A percentile compares a stretch with the other conserved stretches of the same genome.
Conservation (phyloP, 2,888 invertebrate species). For the Phragmatobia fuliginosa region DNA sequence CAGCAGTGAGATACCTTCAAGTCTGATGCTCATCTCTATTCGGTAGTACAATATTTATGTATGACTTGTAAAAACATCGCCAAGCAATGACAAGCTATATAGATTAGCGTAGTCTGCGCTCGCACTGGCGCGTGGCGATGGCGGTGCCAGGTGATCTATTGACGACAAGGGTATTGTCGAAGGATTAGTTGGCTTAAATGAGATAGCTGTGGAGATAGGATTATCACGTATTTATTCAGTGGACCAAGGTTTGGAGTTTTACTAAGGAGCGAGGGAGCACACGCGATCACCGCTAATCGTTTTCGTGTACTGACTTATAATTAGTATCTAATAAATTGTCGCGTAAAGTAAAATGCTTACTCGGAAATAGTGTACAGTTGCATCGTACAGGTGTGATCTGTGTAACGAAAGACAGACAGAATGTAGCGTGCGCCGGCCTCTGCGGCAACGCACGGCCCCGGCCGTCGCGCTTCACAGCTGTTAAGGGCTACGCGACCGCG, state of each 20-base stretch:
- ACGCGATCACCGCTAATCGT: no score
- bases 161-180: background rate
- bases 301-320: no score
- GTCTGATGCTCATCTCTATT: background rate
- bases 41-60: background rate
- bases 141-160: background rate
- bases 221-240: no score
- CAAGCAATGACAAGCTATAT: background rate
- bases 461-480: conserved; percentile 15
- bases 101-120: background rate
- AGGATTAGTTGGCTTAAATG: no score
- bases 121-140: no score
- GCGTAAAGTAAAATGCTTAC: no score
- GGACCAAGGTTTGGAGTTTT: no score
- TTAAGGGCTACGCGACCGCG: conserved; percentile 10
- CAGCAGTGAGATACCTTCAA: background rate
- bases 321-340: no score
- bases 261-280: no score
- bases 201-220: no score
- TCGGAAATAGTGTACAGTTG: no score
- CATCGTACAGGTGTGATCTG: no score
- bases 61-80: background rate
- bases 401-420: background rate
- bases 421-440: background rate
- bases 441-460: conserved; percentile 8